Percentiles rank a stretch among this genome's conserved stretches.
Evolutionary conservation across 2,797 vertebrate species (phyloP).

Genomic region (Choloepus didactylus): DNA sequence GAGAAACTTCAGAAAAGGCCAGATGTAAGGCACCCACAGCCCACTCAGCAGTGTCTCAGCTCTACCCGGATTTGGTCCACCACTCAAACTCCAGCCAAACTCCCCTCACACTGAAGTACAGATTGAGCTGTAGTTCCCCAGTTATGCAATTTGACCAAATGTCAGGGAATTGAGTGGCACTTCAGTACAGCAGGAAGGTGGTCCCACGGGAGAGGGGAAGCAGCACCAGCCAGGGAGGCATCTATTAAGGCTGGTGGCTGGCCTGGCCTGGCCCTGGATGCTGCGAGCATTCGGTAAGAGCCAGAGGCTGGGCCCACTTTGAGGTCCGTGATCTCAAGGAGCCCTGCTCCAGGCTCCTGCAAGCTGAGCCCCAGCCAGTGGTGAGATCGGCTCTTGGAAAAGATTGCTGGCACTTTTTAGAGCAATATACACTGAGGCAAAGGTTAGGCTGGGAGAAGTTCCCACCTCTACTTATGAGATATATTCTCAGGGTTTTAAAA

Average conservation of each 20-base stretch:
- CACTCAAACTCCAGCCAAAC: neutral
- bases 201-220: neutral
- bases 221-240: neutral
- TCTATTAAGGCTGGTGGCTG: neutral
- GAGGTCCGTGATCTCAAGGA: neutral
- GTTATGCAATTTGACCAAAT: neutral
- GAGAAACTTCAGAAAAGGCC: neutral
- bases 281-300: neutral
- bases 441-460: conserved; percentile 25
- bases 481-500: conserved; percentile 23
- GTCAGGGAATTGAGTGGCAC: neutral
- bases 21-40: neutral
- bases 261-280: neutral
- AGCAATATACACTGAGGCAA: neutral
- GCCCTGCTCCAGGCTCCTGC: neutral
- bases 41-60: neutral
- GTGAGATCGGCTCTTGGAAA: conserved; percentile 12
- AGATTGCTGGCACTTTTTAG: neutral
- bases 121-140: neutral
- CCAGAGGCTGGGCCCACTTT: neutral
- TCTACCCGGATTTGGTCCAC: neutral
- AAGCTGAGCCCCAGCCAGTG: neutral
- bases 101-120: neutral
- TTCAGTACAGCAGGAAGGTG: neutral
- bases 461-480: neutral